Conservation (phyloP, 2,888 invertebrate species). For the Danaus chrysippus region DNA sequence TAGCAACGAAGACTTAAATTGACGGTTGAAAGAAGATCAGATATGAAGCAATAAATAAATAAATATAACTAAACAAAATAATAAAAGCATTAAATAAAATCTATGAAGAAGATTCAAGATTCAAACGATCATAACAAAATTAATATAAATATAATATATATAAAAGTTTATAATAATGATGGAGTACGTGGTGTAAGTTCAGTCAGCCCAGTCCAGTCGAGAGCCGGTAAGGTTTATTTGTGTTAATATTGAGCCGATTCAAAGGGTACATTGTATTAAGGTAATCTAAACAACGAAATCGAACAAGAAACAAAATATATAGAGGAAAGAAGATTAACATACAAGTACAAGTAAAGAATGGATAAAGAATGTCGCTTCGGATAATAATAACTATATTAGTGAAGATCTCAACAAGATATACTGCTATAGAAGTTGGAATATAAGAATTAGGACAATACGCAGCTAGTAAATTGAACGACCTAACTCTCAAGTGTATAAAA, state of each 20-base stretch:
- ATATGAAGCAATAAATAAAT: too few relatives aligned
- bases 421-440: too few relatives aligned
- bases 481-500: too few relatives aligned
- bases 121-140: slow-evolving; percentile 21
- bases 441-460: too few relatives aligned
- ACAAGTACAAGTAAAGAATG: neutral
- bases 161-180: slow-evolving; percentile 15
- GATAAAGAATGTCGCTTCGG: neutral
- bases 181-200: slow-evolving; percentile 56
- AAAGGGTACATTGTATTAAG: slow-evolving; percentile 47
- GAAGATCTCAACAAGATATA: too few relatives aligned
- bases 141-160: slow-evolving; percentile 30
- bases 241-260: slow-evolving; percentile 38
- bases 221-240: slow-evolving; percentile 60
- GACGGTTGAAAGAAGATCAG: too few relatives aligned
- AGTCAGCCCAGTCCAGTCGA: slow-evolving; percentile 67
- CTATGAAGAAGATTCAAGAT: neutral
- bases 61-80: too few relatives aligned
- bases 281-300: slow-evolving; percentile 7
- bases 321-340: slow-evolving; percentile 1
- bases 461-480: too few relatives aligned
- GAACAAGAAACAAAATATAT: slow-evolving; percentile 8
- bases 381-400: too few relatives aligned
- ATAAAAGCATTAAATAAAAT: too few relatives aligned
- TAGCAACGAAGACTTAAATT: too few relatives aligned